Evolutionary conservation across 2,888 invertebrate species (phyloP), one percentile per base, ranked within the genome.

Genomic region (Amblyjoppa fuscipennis): DNA sequence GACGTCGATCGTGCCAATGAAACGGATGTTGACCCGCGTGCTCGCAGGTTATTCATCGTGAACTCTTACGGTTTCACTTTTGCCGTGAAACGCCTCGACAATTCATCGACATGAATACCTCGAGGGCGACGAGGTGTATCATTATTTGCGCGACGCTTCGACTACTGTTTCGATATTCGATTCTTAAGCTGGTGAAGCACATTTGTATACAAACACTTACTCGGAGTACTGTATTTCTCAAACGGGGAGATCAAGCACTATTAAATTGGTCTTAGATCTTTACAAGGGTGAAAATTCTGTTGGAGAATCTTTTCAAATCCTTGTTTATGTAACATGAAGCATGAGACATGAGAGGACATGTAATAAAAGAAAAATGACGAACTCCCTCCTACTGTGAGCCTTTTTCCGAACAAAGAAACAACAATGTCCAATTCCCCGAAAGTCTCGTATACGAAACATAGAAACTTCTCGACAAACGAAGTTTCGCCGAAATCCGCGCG

Each of bases 1-100:
- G 87, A 81, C 87, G 83, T 77, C 75, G 87, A 87, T 83, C 83
- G 83, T 83, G 81, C 87, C 83, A 85, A 87, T 87, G 85, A 87
- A 87, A 83, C 83, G 82, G 85, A 81, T 83, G 70, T 85, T 85
- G 85, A 85, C 83, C 84, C 76, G 77, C 38, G 76, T 45, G 45
- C 59, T 59, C 34, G 69, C 69, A n/a, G 59, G 28, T 70, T 61
- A 69, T 78, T 49, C 69, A 31, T 41, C 34, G 41, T 13, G 53
- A 28, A n/a, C 51, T 28, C 28, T 3, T 51, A 28, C 41, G 45
- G 25, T 11, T 70, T 49, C 28, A 31, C 51, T 70, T 53, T 51
- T 70, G n/a, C n/a, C 31, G 13, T n/a, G 49, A 70, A 53, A 5
- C 28, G 31, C 31, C 34, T 31, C 70, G 51, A 70, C 31, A 13